Base-by-base conservation (phyloP, 1,140 invertebrate species). In the Micrasema minimum region DNA sequence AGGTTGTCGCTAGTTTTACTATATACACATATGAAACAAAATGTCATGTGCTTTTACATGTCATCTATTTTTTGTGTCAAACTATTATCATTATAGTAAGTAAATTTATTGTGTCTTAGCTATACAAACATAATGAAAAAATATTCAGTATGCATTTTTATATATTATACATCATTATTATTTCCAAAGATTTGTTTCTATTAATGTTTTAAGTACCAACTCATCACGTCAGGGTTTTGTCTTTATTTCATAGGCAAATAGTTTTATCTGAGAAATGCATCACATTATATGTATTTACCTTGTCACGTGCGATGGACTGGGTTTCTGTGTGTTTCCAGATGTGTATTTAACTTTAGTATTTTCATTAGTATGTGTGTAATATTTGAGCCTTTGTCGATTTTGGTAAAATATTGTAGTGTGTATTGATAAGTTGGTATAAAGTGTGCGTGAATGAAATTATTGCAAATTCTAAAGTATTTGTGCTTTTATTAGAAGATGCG, bases 41-140 rank as follows among this genome's bases (percentile, higher is more conserved):
- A 71, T 76, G 75, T 74, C 75, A 76, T 76, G 75, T 76, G 75
- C 75, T 76, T 76, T 76, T 76, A 76, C 75, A 76, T 76, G 75
- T 74, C 75, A 74, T 76, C 71, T 76, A 76, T 74, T 76, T 76
- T 76, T 76, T 76, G 74, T 75, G 74, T 75, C 74, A 75, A 75
- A 75, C 71, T 75, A 75, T 75, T 75, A 75, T 72, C 71, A 75
- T 75, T 72, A 67, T 67, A 16, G 20, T 73, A 69, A 71, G 65
- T 71, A 75, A 75, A 75, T 75, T 75, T 72, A 75, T 72, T 67
- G 74, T 75, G 74, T 75, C 74, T 72, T 75, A 72, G 74, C 68
- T 75, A 45, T 75, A 72, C 51, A 50, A 69, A 68, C 71, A 75
- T 55, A 38, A 50, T 61, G 18, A 70, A 70, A 71, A 72, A 71